These are phyloP conservation scores for Crambe crambe DNA, from an alignment of 37 sponge, comb jelly and placozoan genomes.

Conservation along the genomic window DNA sequence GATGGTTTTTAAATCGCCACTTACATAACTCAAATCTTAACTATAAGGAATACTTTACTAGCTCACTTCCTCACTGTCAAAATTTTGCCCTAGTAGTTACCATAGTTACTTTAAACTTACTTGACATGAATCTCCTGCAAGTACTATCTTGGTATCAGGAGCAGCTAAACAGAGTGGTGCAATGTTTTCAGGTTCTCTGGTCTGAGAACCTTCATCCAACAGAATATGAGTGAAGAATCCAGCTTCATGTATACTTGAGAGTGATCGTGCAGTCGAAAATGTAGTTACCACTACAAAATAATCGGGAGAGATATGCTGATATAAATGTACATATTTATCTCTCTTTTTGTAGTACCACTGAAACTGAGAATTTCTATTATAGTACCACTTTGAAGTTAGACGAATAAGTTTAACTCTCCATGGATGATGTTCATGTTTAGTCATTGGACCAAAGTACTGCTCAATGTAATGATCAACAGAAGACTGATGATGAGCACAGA, in stretches of 20 bases:
- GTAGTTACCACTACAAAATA: conserved; percentile 56
- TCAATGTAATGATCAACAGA: conserved; percentile 53
- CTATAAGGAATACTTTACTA: too few relatives aligned
- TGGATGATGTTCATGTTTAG: background rate
- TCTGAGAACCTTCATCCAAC: conserved; percentile 82
- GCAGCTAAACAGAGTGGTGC: conserved; percentile 65
- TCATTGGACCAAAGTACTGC: conserved; percentile 56
- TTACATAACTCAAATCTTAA: too few relatives aligned
- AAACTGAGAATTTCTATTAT: background rate
- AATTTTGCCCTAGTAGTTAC: background rate
- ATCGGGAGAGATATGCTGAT: background rate
- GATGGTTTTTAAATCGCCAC: too few relatives aligned
- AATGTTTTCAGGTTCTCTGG: conserved; percentile 66
- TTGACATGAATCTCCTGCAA: conserved; percentile 76
- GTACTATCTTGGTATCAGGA: conserved; percentile 58
- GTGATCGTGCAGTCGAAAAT: conserved; percentile 27
- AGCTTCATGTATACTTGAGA: background rate
- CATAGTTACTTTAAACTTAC: conserved; percentile 20
- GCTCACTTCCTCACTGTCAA: background rate
- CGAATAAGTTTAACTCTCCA: conserved; percentile 3
- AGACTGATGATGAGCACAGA: conserved; percentile 73
- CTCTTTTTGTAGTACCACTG: background rate
- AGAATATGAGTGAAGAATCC: conserved; percentile 80
- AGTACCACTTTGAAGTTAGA: background rate
- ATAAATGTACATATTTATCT: too few relatives aligned